Percentiles rank a stretch among this genome's conserved stretches.
Evolutionary conservation across 2,797 vertebrate species (phyloP).

Genomic region (Silurus aristotelis): DNA sequence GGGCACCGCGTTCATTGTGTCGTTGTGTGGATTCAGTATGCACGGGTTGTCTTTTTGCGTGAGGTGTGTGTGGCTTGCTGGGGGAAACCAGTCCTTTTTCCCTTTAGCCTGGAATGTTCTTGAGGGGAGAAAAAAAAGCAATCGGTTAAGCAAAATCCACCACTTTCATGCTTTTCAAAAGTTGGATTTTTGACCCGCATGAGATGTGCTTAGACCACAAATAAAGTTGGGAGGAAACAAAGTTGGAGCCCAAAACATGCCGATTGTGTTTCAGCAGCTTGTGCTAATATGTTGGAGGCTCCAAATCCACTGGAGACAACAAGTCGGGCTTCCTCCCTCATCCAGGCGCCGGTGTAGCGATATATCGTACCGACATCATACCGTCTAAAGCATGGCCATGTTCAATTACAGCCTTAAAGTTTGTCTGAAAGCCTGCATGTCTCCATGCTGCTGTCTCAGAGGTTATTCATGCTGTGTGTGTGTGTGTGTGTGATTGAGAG

Average conservation of each 20-base stretch:
- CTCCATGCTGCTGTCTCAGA: not conserved
- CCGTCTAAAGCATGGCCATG: too few species aligned
- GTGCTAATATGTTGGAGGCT: slow-evolving; percentile 50
- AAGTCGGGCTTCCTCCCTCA: slow-evolving; percentile 44
- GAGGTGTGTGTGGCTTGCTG: slow-evolving; percentile 55
- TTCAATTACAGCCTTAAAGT: not conserved
- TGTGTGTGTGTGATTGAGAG: not conserved
- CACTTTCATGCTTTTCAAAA: slow-evolving; percentile 65
- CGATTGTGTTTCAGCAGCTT: slow-evolving; percentile 39
- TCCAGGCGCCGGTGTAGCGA: slow-evolving; percentile 21
- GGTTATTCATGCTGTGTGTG: not conserved
- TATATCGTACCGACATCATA: not conserved
- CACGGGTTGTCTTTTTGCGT: slow-evolving; percentile 50
- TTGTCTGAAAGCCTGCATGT: not conserved
- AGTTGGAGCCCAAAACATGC: slow-evolving; percentile 50
- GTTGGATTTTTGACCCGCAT: slow-evolving; percentile 53
- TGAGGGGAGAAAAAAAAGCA: slow-evolving; percentile 30
- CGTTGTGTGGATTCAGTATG: slow-evolving; percentile 47
- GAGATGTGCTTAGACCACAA: slow-evolving; percentile 24
- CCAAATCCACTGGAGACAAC: slow-evolving; percentile 47
- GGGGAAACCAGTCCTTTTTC: slow-evolving; percentile 57
- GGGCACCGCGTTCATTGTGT: slow-evolving; percentile 57
- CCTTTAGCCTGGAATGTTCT: slow-evolving; percentile 69
- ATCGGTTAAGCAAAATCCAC: slow-evolving; percentile 63
- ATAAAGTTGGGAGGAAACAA: slow-evolving; percentile 61